phyloP scores from a whole-genome alignment of 2,113 vertebrate species.

The Dicrurus megarhynchus region DNA sequence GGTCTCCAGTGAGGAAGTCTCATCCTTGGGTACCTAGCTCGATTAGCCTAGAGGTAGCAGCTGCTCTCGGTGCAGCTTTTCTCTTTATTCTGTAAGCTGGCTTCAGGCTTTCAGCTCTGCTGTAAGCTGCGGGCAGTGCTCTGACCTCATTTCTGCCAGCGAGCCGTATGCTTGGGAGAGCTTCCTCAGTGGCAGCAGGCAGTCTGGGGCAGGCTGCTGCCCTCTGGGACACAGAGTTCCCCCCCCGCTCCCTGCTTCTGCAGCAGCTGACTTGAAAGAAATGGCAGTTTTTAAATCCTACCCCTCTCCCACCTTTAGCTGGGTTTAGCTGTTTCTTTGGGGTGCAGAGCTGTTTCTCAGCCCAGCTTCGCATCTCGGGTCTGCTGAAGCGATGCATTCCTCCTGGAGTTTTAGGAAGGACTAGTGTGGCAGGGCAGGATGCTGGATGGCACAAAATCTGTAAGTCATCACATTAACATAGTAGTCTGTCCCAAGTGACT shows the following conservation, averaged over 20 bases:
- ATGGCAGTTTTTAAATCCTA: not conserved
- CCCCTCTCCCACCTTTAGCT: not conserved
- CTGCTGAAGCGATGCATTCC: not conserved
- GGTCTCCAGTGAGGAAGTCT: not conserved
- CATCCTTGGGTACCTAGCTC: not conserved
- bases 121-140: conserved; percentile 8
- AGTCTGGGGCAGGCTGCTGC: not conserved
- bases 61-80: conserved; percentile 17
- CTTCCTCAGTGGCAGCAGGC: not conserved
- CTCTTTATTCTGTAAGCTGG: conserved; percentile 26
- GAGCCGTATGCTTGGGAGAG: not conserved
- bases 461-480: not conserved
- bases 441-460: not conserved
- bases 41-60: conserved; percentile 2
- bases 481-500: not conserved
- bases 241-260: not conserved
- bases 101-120: not conserved
- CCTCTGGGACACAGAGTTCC: not conserved
- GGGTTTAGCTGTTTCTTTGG: not conserved
- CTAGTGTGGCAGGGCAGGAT: not conserved
- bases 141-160: conserved; percentile 13
- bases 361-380: rapidly evolving
- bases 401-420: not conserved
- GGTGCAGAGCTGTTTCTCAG: not conserved
- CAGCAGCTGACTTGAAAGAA: not conserved